These are phyloP conservation scores for Asarcornis scutulata DNA, from an alignment of 2,113 vertebrate genomes.

Conservation along the genomic window DNA sequence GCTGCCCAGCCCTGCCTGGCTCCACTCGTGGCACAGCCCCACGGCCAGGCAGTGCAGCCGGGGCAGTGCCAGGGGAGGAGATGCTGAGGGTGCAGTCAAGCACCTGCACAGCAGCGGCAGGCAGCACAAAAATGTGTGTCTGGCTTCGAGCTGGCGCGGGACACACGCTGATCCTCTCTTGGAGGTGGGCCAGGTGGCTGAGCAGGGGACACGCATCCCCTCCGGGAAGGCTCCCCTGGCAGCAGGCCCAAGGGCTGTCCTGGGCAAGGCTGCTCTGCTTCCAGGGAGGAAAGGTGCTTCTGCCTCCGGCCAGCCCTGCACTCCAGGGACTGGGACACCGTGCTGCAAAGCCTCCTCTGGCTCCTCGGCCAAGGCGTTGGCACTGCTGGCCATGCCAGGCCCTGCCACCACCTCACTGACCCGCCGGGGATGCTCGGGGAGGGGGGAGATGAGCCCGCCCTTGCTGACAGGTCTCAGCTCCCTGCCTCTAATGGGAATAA, in stretches of 20 bases:
- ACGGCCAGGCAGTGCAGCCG: background rate
- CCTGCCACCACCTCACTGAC: background rate
- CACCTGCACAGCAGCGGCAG: background rate
- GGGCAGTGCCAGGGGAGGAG: background rate
- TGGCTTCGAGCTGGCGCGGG: background rate
- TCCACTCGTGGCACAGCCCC: background rate
- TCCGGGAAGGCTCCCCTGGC: background rate
- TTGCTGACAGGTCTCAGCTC: background rate
- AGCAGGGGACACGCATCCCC: fast-evolving
- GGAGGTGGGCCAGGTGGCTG: background rate
- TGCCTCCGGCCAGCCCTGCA: background rate
- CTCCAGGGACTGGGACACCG: background rate
- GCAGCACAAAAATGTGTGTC: background rate
- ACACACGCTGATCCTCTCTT: background rate
- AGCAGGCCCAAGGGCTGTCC: background rate
- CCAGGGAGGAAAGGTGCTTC: background rate
- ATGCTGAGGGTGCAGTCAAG: background rate
- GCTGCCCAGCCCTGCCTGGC: background rate
- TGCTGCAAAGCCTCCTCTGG: background rate
- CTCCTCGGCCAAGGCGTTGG: background rate
- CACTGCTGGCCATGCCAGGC: background rate
- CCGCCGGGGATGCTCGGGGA: background rate
- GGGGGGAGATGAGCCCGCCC: background rate
- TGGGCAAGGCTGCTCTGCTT: background rate
- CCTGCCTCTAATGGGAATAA: background rate